Percentiles rank a stretch among this genome's conserved stretches.
Conservation (phyloP, 2,797 vertebrate species). For the Gadopsis bispinosus region DNA sequence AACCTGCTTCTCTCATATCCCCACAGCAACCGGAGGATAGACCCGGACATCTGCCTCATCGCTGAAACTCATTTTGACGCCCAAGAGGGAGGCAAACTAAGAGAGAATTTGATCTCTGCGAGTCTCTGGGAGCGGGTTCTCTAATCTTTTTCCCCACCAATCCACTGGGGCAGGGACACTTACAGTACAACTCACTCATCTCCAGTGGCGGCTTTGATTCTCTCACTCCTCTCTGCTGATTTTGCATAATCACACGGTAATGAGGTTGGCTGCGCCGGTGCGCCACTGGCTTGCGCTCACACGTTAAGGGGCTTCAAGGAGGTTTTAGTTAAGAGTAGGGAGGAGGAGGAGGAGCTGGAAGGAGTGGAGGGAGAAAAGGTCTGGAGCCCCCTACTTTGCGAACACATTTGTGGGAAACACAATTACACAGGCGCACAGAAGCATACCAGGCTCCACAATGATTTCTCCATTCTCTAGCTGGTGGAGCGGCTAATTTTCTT, state of each 20-base stretch:
- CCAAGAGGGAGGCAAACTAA: slow-evolving; percentile 70
- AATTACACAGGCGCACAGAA: slow-evolving; percentile 82
- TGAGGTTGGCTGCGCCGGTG: slow-evolving; percentile 68
- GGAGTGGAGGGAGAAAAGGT: slow-evolving; percentile 50
- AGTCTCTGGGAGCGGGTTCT: slow-evolving; percentile 61
- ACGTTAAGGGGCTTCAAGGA: slow-evolving; percentile 43
- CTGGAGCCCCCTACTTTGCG: slow-evolving; percentile 60
- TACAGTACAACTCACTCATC: slow-evolving; percentile 78
- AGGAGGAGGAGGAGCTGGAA: slow-evolving; percentile 37
- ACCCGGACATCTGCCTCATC: slow-evolving; percentile 68
- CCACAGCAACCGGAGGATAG: slow-evolving; percentile 51
- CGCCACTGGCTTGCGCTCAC: slow-evolving; percentile 30
- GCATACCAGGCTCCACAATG: slow-evolving; percentile 76
- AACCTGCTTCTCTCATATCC: slow-evolving; percentile 54
- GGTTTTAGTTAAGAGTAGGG: slow-evolving; percentile 48
- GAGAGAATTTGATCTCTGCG: slow-evolving; percentile 71
- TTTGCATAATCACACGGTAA: slow-evolving; percentile 80
- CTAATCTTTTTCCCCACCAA: slow-evolving; percentile 70
- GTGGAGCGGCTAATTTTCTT: slow-evolving; percentile 84
- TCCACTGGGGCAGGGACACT: slow-evolving; percentile 71
- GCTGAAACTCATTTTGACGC: slow-evolving; percentile 64
- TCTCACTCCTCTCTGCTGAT: slow-evolving; percentile 74
- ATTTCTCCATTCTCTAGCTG: slow-evolving; percentile 81
- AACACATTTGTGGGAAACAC: slow-evolving; percentile 82
- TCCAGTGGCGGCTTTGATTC: slow-evolving; percentile 78